Percentiles rank a stretch among this genome's conserved stretches.
These are phyloP conservation scores for Scaptomyza flava DNA, from an alignment of 2,888 invertebrate genomes.

Conservation along the genomic window DNA sequence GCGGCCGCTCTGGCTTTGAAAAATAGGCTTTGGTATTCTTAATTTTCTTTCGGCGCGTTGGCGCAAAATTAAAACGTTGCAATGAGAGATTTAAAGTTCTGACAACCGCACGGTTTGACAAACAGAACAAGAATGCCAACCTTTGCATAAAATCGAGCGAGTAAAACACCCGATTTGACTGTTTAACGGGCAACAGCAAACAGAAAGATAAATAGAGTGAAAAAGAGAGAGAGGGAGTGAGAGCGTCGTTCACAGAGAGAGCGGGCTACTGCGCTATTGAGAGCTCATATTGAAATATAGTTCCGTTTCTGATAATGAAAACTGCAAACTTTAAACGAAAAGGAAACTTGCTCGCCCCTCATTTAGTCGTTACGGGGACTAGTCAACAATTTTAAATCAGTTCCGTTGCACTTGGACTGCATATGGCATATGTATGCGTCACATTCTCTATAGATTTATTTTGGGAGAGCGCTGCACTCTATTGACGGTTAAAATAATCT, in stretches of 20 bases:
- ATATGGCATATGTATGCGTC: constrained; percentile 32
- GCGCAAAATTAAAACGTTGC: constrained; percentile 37
- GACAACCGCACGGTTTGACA: constrained; percentile 84
- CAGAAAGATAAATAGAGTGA: constrained; percentile 11
- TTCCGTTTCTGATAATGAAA: constrained; percentile 55
- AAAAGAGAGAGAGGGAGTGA: constrained; percentile 2
- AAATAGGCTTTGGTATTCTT: constrained; percentile 36
- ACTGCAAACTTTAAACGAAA: constrained; percentile 37
- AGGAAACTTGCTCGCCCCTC: constrained; percentile 50
- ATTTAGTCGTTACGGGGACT: constrained; percentile 35
- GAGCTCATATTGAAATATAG: constrained; percentile 8
- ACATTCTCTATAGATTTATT: constrained; percentile 10
- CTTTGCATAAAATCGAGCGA: constrained; percentile 67
- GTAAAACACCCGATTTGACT: constrained; percentile 61
- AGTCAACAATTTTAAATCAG: constrained; percentile 37
- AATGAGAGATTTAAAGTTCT: constrained; percentile 56
- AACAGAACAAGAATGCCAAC: constrained; percentile 85
- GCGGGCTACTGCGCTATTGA: neutral
- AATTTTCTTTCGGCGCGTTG: constrained; percentile 28
- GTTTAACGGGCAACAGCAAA: constrained; percentile 37
- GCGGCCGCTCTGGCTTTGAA: constrained; percentile 46
- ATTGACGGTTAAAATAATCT: constrained; percentile 4
- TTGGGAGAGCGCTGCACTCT: constrained; percentile 16
- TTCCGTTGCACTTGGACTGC: constrained; percentile 51
- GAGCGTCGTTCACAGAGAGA: constrained; percentile 28